These are phyloP conservation scores for Diorhabda elongata DNA, from an alignment of 1,140 invertebrate genomes.

Conservation along the genomic window DNA sequence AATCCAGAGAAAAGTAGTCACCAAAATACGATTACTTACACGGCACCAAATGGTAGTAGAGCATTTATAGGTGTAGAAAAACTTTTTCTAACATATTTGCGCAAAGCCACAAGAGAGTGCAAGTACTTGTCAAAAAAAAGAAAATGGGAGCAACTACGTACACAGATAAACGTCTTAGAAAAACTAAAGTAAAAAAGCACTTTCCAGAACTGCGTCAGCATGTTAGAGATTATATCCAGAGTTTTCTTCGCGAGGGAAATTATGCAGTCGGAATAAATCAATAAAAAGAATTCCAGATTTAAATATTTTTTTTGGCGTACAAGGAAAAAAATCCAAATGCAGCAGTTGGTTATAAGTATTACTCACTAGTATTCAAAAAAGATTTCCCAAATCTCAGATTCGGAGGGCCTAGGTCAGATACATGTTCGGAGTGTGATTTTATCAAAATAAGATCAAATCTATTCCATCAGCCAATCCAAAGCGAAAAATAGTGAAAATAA, in stretches of 20 bases:
- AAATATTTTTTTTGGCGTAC: constrained; percentile 20
- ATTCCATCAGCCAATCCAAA: too few species aligned
- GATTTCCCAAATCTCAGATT: constrained; percentile 17
- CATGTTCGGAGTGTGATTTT: too few species aligned
- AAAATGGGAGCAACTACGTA: constrained; percentile 3
- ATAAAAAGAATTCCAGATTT: constrained; percentile 19
- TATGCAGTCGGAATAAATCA: constrained; percentile 12
- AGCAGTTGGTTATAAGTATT: constrained; percentile 18
- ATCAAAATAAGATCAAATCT: too few species aligned
- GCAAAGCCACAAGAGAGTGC: background rate
- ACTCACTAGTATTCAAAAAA: constrained; percentile 11
- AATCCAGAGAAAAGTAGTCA: background rate
- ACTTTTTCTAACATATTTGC: background rate
- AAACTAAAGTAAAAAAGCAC: constrained; percentile 2
- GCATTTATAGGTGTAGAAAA: background rate
- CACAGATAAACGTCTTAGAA: constrained; percentile 4
- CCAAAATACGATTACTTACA: background rate
- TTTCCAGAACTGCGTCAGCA: background rate
- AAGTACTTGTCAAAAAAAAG: background rate
- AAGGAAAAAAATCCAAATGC: constrained; percentile 7
- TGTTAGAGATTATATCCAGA: constrained; percentile 9
- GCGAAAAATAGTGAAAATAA: too few species aligned
- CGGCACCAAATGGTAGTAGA: background rate
- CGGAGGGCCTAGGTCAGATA: too few species aligned
- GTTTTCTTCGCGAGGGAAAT: constrained; percentile 6